Evolutionary conservation across 2,797 vertebrate species (phyloP), one percentile per base, ranked within the genome.

Genomic region (Phoeniculus purpureus): DNA sequence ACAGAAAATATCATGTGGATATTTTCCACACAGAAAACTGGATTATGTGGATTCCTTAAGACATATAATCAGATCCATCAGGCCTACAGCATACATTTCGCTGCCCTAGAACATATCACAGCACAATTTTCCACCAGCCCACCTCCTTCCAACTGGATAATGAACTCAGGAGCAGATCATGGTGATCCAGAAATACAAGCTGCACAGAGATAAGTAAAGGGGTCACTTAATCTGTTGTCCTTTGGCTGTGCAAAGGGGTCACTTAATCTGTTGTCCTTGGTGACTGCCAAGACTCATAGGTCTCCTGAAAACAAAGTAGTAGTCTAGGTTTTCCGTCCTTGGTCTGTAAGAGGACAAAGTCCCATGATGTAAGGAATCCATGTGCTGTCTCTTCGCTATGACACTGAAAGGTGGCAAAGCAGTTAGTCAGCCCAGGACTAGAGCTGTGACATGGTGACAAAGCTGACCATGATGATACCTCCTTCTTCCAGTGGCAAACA

Each of bases 401-500:
- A 67, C 68, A 87, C 70, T 85, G 73, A 80, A 85, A 85, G 22
- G 12, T 59, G 45, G 22, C 14, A 78, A 89, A 78, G 21, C 50
- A 87, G 37, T 67, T 90, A 40, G 84, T 32, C 60, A 54, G 59
- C 23, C 32, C 66, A 80, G 29, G 25, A 82, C 87, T 56, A 93
- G 87, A 79, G 52, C 40, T 47, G 21, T 91, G 74, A 72, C 61
- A 75, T 85, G 90, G 50, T 83, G 80, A 25, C 23, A 52, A 48
- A 79, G 31, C 15, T 81, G 76, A 95, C 52, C 7, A 21, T 4
- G 7, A 51, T 47, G 14, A 32, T 72, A 54, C 79, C 78, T 93
- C 94, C 19, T 96, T 85, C 96, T 94, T 85, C 73, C 71, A 97
- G 94, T 92, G 96, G 97, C 64, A 90, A 67, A 51, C 81, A 77